phyloP scores from a whole-genome alignment of 1,140 invertebrate species.

The Drosophila pseudoobscura region DNA sequence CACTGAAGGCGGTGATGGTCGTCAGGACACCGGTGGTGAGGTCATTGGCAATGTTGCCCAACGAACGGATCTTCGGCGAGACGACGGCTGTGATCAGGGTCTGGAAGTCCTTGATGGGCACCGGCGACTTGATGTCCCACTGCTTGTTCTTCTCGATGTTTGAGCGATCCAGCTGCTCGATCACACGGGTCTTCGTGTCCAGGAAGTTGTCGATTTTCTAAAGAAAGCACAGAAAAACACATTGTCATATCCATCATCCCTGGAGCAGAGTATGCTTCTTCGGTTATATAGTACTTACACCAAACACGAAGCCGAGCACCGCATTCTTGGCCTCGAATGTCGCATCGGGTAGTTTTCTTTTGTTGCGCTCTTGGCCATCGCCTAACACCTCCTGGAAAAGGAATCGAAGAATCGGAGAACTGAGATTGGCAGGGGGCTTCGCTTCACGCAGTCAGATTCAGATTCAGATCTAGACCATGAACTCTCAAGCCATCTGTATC shows the following conservation, averaged over 20 bases:
- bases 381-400: constrained; percentile 71
- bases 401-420: constrained; percentile 8
- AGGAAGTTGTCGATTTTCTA: constrained; percentile 91
- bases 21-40: constrained; percentile 84
- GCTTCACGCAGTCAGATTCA: too few species aligned
- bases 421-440: not conserved
- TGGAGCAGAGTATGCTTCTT: not conserved
- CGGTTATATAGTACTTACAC: constrained; percentile 86
- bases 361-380: constrained; percentile 85
- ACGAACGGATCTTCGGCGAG: constrained; percentile 86
- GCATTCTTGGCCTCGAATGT: constrained; percentile 90
- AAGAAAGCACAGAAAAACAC: constrained; percentile 9
- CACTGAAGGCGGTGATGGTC: constrained; percentile 80
- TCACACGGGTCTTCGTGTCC: constrained; percentile 89
- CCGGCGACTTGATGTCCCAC: constrained; percentile 88
- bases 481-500: too few species aligned
- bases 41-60: constrained; percentile 85
- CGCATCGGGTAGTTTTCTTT: constrained; percentile 88
- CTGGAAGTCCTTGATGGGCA: constrained; percentile 83
- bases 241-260: not conserved
- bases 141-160: constrained; percentile 90
- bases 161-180: constrained; percentile 87
- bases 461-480: not conserved
- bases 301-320: constrained; percentile 90
- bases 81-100: constrained; percentile 84